Base-by-base conservation (phyloP, 2,113 vertebrate species). In the Upupa epops region DNA sequence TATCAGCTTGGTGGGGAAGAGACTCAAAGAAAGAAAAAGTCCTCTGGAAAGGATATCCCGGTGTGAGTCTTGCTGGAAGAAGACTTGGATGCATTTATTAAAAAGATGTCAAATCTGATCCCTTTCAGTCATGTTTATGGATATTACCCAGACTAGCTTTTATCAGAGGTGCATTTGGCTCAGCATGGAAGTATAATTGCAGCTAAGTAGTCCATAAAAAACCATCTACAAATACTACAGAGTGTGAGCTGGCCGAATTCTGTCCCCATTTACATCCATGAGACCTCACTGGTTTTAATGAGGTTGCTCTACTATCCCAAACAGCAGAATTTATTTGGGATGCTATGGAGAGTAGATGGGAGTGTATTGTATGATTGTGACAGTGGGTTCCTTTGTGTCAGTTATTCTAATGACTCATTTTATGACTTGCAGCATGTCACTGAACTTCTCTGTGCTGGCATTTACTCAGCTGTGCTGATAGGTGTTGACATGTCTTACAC, bases 91-190 rank as follows among this genome's bases (percentile, higher is more conserved):
- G 25, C 20, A 18, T 21, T 7, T 37, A 77, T 88, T 83, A 81
- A 88, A 92, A 94, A 80, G 18, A 55, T 56, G 46, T 90, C 91
- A 82, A 89, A 77, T 42, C 36, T 73, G 60, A 80, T 82, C 60
- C 17, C 21, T 89, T 92, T 74, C 61, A 87, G 71, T 93, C 63
- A 34, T 20, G 16, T 89, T 93, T 92, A 84, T 87, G 92, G 86
- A 80, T 91, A 52, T 68, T 80, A 77, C 63, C 45, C 84, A 77
- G 61, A 69, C 52, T 42, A 36, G 71, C 60, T 86, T 94, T 92
- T 92, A 87, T 95, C 88, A 60, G 71, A 61, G 71, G 34, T 58
- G 45, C 78, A 83, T 94, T 95, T 95, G 88, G 90, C 93, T 96
- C 64, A 82, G 68, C 32, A n/a, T 48, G 64, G 64, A 69, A 64